Base-by-base conservation (phyloP, 2,888 invertebrate species). In the Archips xylosteana region DNA sequence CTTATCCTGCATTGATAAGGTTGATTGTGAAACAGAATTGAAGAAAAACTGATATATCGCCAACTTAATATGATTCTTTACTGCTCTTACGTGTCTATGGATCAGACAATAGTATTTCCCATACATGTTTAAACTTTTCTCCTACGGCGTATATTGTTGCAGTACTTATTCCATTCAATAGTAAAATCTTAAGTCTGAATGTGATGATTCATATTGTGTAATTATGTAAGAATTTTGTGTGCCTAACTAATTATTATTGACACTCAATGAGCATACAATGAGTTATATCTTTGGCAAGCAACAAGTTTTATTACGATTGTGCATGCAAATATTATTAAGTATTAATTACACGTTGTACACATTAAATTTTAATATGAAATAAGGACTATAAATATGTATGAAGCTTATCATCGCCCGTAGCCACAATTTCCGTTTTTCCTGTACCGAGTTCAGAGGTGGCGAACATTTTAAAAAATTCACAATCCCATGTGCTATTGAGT, bases 361-460 rank as follows among this genome's bases (percentile, higher is more conserved):
- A 45, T 45, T 12, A 2, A 45, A 12, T 45, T 4, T 15, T 49
- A 57, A 32, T 57, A 57, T 2, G 2, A 3, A 23, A 32, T 57
- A 57, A 57, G 12, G 10, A 32, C 12, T 57, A 32, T 9, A 32
- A 10, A 57, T 57, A 32, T 10, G 23, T 65, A 6, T 82, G 83
- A 81, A 76, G 42, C 47, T 76, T 70, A 77, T 75, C 75, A 75
- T 10, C 57, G 32, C 57, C 74, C 70, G 68, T 75, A 72, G 78
- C 83, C 80, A 78, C 80, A 74, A 76, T 80, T 83, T 84, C 85
- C 84, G 80, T 83, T 84, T 84, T 84, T 77, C 85, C 82, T 78
- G 72, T 64, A 73, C 75, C 69, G 75, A 79, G 67, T 63, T 60
- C 79, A 83, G 82, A 70, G 71, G 68, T 83, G 4, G 65, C 74